Conservation (phyloP, 2,888 invertebrate genomes). For the Ophion ventricosus region DNA sequence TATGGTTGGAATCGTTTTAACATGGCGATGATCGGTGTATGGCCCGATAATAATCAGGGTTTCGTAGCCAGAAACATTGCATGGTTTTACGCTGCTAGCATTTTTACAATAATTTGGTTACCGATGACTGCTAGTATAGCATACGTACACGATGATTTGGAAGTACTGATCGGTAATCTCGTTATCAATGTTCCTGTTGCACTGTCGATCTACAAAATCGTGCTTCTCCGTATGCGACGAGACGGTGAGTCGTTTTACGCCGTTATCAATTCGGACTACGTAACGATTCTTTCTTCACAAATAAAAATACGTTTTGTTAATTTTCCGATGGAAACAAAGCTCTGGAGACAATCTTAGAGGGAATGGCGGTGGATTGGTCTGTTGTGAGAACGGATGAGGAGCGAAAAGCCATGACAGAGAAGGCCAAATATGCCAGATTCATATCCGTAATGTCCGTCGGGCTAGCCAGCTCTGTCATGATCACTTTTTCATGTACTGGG, state of each 20-base stretch:
- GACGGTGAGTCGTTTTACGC: slow-evolving; percentile 11
- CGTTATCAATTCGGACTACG: background rate
- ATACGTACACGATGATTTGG: slow-evolving; percentile 46
- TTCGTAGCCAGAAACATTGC: slow-evolving; percentile 46
- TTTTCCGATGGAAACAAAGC: slow-evolving; percentile 13
- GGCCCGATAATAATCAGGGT: slow-evolving; percentile 70
- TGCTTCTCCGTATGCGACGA: slow-evolving; percentile 32
- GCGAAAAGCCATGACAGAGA: slow-evolving; percentile 60
- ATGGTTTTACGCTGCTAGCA: slow-evolving; percentile 23
- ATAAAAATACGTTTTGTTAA: background rate
- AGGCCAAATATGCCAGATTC: slow-evolving; percentile 64
- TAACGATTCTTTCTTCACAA: background rate
- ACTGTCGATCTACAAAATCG: slow-evolving; percentile 35
- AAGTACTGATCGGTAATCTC: slow-evolving; percentile 67
- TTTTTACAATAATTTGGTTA: slow-evolving; percentile 44
- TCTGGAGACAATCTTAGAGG: slow-evolving; percentile 30
- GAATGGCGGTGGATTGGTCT: slow-evolving; percentile 62
- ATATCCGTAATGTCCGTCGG: slow-evolving; percentile 66
- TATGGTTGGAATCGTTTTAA: slow-evolving; percentile 71
- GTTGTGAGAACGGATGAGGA: slow-evolving; percentile 46
- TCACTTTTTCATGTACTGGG: slow-evolving; percentile 44
- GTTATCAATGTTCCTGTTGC: slow-evolving; percentile 64
- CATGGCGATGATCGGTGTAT: slow-evolving; percentile 70
- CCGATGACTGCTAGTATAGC: slow-evolving; percentile 52
- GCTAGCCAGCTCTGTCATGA: slow-evolving; percentile 64